phyloP scores from a whole-genome alignment of 92 coral and sea anemone species.

The Paramuricea clavata region DNA sequence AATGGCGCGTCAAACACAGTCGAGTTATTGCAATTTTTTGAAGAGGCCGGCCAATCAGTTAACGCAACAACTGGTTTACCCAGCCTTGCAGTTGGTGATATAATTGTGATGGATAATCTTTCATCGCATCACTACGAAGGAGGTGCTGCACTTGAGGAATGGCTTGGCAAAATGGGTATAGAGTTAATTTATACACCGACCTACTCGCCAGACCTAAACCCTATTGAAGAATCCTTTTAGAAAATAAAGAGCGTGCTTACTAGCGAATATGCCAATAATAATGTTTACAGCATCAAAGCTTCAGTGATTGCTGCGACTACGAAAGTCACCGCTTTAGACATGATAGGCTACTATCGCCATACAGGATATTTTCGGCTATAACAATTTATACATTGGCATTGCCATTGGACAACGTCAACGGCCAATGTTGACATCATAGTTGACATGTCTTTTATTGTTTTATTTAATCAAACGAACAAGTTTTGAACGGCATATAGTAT shows the following conservation, averaged over 20 bases:
- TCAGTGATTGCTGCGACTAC: conserved; percentile 10
- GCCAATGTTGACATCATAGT: too few species aligned
- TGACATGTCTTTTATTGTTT: too few species aligned
- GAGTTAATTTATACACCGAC: conserved; percentile 64
- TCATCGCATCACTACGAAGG: conserved; percentile 36
- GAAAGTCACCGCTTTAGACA: conserved; percentile 24
- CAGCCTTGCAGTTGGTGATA: conserved; percentile 18
- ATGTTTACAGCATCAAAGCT: conserved; percentile 21
- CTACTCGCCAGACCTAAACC: conserved; percentile 73
- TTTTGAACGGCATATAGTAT: too few species aligned
- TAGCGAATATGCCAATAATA: conserved; percentile 17
- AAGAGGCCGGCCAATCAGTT: conserved; percentile 26
- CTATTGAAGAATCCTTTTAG: conserved; percentile 59
- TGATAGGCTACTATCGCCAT: conserved; percentile 37
- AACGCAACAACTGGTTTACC: conserved; percentile 28
- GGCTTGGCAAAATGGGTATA: conserved; percentile 29
- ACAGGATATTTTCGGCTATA: conserved; percentile 36
- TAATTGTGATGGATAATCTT: conserved; percentile 25
- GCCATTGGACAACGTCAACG: not conserved
- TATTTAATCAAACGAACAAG: too few species aligned
- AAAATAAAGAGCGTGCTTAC: conserved; percentile 64
- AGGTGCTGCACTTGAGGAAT: conserved; percentile 35
- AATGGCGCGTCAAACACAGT: conserved; percentile 58
- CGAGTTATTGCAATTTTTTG: conserved; percentile 43
- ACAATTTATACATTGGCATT: not conserved